Conservation (phyloP, 2,797 vertebrate species). For the Botia almorhae region DNA sequence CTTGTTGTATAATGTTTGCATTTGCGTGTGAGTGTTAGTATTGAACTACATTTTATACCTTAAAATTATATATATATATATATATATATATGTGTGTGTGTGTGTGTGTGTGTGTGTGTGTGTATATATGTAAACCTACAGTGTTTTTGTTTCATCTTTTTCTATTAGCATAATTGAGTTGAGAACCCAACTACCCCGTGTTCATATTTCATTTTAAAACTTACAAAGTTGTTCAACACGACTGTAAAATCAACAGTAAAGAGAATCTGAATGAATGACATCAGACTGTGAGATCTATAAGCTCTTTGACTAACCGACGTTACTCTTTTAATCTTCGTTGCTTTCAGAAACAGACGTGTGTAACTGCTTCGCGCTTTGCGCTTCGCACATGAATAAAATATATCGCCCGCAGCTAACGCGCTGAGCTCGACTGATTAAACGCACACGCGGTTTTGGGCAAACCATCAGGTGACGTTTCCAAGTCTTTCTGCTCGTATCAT, state of each 20-base stretch:
- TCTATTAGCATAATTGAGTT: constrained; percentile 8
- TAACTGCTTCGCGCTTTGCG: constrained; percentile 44
- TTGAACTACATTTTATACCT: no score
- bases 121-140: background rate
- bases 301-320: background rate
- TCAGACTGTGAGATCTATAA: background rate
- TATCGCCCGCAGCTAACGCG: constrained; percentile 29
- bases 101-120: no score
- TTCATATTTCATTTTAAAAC: constrained; percentile 1
- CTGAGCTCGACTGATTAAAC: constrained; percentile 41
- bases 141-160: constrained; percentile 8
- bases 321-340: constrained; percentile 9
- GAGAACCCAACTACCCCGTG: background rate
- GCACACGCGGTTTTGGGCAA: constrained; percentile 27
- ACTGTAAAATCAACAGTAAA: constrained; percentile 4
- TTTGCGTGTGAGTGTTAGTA: no score
- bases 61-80: no score
- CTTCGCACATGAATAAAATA: constrained; percentile 55
- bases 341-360: constrained; percentile 18
- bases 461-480: constrained; percentile 28
- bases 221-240: background rate
- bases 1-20: no score
- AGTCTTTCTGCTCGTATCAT: constrained; percentile 3
- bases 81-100: no score
- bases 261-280: background rate